Evolutionary conservation across 2,797 vertebrate genomes (phyloP).

Genomic region (Bryconaethiops microstoma): DNA sequence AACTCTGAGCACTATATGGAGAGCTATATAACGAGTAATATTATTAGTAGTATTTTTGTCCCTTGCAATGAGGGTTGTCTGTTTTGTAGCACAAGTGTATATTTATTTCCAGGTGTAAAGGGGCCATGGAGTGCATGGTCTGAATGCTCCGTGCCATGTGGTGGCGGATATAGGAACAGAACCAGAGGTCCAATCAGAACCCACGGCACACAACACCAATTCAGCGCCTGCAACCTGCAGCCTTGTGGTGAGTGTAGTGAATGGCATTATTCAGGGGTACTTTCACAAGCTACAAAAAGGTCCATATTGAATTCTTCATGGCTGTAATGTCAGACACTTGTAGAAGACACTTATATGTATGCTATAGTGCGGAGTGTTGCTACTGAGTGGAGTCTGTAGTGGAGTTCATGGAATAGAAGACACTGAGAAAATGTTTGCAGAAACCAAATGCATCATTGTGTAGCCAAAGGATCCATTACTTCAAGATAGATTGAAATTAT

Average conservation of each 20-base stretch:
- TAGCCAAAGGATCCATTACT: too few species aligned
- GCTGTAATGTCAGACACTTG: too few species aligned
- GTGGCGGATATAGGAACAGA: constrained; percentile 84
- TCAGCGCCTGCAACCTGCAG: constrained; percentile 84
- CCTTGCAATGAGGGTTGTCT: neutral
- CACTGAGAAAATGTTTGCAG: too few species aligned
- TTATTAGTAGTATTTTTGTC: neutral
- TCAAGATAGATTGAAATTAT: too few species aligned
- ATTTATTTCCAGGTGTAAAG: constrained; percentile 67
- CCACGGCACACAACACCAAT: constrained; percentile 79
- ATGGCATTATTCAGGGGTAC: neutral
- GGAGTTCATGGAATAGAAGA: too few species aligned
- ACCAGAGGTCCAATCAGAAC: constrained; percentile 70
- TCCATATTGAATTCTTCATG: too few species aligned
- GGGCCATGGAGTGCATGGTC: constrained; percentile 84
- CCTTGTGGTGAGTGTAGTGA: constrained; percentile 73
- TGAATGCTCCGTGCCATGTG: constrained; percentile 84
- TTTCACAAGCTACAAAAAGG: too few species aligned
- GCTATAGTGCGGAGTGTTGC: too few species aligned
- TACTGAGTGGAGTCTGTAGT: too few species aligned
- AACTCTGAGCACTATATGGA: neutral
- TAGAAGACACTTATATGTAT: too few species aligned
- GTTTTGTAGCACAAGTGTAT: neutral
- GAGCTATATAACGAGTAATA: too few species aligned
- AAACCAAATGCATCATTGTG: too few species aligned